These are phyloP conservation scores for Ophion slaviceki DNA, from an alignment of 2,888 invertebrate genomes.

Conservation along the genomic window DNA sequence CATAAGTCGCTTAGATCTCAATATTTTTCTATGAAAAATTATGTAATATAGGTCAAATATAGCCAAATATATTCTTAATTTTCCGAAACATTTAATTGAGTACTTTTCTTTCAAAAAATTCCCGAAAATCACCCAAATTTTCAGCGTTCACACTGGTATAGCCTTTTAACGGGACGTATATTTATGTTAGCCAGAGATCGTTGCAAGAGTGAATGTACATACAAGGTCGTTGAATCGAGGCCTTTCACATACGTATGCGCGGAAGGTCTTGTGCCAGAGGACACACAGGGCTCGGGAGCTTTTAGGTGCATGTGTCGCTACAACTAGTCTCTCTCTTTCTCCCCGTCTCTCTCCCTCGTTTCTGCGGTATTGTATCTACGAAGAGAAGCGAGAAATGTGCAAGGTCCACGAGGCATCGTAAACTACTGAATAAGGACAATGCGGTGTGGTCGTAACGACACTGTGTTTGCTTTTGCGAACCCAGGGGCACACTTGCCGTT, in stretches of 20 bases:
- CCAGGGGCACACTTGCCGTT: slow-evolving; percentile 26
- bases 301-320: slow-evolving; percentile 25
- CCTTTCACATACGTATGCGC: neutral
- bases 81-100: too few relatives aligned
- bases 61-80: too few relatives aligned
- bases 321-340: slow-evolving; percentile 8
- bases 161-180: neutral
- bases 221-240: slow-evolving; percentile 27
- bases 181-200: slow-evolving; percentile 12
- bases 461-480: slow-evolving; percentile 23
- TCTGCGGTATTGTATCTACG: slow-evolving; percentile 21
- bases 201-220: slow-evolving; percentile 14
- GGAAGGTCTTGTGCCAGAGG: slow-evolving; percentile 42
- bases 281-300: slow-evolving; percentile 11
- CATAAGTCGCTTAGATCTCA: too few relatives aligned
- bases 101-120: too few relatives aligned
- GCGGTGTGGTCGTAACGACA: slow-evolving; percentile 39
- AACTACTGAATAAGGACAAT: slow-evolving; percentile 33
- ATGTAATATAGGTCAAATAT: too few relatives aligned
- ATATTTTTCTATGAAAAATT: too few relatives aligned
- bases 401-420: slow-evolving; percentile 46
- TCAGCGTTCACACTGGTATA: too few relatives aligned
- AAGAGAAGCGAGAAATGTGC: slow-evolving; percentile 15
- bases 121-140: too few relatives aligned
- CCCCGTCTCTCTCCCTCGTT: too few relatives aligned